These are phyloP conservation scores for Medauroidea extradentata DNA, from an alignment of 1,140 invertebrate species.

Conservation along the genomic window DNA sequence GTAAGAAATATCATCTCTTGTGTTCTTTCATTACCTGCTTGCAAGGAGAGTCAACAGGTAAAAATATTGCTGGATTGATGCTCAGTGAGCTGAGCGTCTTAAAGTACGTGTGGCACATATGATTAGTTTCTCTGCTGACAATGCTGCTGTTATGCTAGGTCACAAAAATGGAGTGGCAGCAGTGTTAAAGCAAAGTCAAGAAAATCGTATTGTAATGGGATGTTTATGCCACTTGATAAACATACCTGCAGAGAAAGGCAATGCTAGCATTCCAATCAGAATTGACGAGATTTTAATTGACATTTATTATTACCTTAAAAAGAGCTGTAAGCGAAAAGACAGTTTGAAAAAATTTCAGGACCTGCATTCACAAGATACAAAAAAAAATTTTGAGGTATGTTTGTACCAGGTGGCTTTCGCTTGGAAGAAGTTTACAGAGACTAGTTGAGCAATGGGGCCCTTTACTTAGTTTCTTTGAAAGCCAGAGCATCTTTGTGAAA, in stretches of 20 bases:
- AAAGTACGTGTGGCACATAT: background rate
- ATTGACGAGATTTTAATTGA: background rate
- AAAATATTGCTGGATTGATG: background rate
- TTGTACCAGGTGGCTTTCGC: background rate
- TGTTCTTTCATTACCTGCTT: background rate
- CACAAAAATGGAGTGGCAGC: slow-evolving; percentile 1
- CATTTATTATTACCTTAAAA: background rate
- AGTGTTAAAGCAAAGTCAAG: background rate
- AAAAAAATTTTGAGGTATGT: background rate
- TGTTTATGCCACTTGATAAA: background rate
- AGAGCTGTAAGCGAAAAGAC: background rate
- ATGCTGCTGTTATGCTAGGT: background rate
- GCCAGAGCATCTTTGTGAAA: too few relatives aligned
- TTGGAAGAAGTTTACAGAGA: too few relatives aligned
- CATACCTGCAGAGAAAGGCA: background rate
- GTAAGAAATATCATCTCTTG: background rate
- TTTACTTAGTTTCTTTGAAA: too few relatives aligned
- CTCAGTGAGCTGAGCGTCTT: background rate
- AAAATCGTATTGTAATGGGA: background rate
- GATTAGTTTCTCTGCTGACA: background rate
- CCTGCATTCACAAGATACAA: background rate
- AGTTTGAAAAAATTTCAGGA: background rate
- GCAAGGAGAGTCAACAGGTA: background rate
- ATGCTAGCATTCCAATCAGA: background rate
- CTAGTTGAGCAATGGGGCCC: too few relatives aligned